Evolutionary conservation across 2,888 invertebrate species (phyloP), one percentile per base, ranked within the genome.

Genomic region (Dastarcus helophoroides): DNA sequence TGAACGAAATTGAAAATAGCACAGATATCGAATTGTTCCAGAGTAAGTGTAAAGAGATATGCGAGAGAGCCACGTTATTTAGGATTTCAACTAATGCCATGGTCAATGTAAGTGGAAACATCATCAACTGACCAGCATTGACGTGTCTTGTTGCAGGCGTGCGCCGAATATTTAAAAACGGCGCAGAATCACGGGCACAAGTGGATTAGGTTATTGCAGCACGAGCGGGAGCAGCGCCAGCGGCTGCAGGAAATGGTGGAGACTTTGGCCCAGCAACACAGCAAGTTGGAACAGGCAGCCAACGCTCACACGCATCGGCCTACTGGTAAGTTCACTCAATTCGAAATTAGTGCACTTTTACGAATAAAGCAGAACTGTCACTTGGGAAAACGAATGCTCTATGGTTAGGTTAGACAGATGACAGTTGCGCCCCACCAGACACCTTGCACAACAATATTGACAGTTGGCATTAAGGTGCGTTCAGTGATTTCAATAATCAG

Each of bases 241-340:
- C 74, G 90, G 26, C 67, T 94, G 39, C 91, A 94, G 54, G 94
- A 94, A 53, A 89, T 98, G 68, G 90, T 98, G 9, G 97, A 98
- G 58, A 93, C 94, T 51, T 70, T 99, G 38, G 98, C 98, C 8
- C 76, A 90, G 43, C 98, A 98, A 58, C 97, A 95, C 61, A 91
- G 93, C 33, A 84, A 83, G 48, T 68, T 98, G 42, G 98, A 98
- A 64, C 84, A 90, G 61, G 91, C 90, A 2, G 90, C 89, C 17
- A 70, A 67, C 15, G 78, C 76, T 14, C 73, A 77, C 37, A 67
- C 68, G 17, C 56, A 61, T 35, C 49, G 60, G 43, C 63, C 65
- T 39, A n/a, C n/a, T n/a, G n/a, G n/a, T n/a, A n/a, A n/a, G n/a
- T n/a, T n/a, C n/a, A n/a, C n/a, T n/a, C n/a, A n/a, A n/a, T n/a